Evolutionary conservation across 2,797 vertebrate genomes (phyloP).

Genomic region (Streptopelia turtur): DNA sequence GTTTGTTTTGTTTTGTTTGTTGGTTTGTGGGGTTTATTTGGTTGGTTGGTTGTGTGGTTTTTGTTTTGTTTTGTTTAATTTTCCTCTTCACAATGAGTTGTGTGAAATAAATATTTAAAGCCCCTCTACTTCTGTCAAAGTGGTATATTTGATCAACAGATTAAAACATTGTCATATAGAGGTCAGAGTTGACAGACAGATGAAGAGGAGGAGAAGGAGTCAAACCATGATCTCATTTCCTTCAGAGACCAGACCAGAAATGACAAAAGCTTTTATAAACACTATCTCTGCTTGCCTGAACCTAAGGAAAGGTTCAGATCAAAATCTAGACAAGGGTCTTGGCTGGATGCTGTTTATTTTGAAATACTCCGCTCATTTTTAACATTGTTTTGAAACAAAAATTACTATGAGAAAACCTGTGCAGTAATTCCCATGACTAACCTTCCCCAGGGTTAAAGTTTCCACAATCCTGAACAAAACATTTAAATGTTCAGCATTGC

Average conservation of each 20-base stretch:
- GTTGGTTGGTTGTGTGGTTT: too few species aligned
- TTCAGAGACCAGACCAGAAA: neutral
- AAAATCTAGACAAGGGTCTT: neutral
- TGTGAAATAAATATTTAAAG: neutral
- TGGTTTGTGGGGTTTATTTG: too few species aligned
- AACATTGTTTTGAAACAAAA: slow-evolving; percentile 11
- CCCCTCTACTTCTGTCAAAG: neutral
- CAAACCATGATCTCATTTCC: neutral
- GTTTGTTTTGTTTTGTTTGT: neutral
- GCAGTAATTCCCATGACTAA: neutral
- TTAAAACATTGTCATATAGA: neutral
- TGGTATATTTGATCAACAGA: neutral
- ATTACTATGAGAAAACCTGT: neutral
- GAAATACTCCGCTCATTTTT: neutral
- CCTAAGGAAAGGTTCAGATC: neutral
- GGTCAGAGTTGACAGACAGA: neutral
- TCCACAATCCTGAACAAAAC: neutral
- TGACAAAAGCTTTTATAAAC: neutral
- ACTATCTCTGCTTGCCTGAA: neutral
- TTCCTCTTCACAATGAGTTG: neutral
- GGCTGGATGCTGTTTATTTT: neutral
- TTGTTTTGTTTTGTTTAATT: too few species aligned
- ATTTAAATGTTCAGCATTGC: neutral
- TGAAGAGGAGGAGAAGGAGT: neutral
- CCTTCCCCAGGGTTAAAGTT: slow-evolving; percentile 21